These are phyloP conservation scores for Vipera latastei DNA, from an alignment of 2,797 vertebrate species.

Conservation along the genomic window DNA sequence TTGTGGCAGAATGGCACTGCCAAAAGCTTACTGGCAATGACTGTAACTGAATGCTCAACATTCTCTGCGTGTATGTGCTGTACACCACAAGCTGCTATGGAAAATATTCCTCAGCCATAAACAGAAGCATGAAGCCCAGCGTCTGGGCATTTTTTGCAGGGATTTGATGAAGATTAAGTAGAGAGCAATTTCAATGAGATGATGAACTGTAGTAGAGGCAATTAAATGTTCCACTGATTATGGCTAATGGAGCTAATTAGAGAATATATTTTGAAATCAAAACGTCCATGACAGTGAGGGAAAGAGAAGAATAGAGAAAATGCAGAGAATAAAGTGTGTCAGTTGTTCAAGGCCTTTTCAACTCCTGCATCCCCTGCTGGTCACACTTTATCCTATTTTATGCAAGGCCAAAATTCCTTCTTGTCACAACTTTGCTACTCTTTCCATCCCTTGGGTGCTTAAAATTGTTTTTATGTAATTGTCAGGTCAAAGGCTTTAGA, in stretches of 20 bases:
- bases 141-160: constrained; percentile 36
- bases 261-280: constrained; percentile 49
- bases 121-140: constrained; percentile 34
- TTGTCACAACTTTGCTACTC: background rate
- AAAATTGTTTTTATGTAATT: background rate
- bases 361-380: background rate
- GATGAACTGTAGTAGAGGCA: constrained; percentile 48
- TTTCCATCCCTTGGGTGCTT: no score
- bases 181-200: constrained; percentile 38
- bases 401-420: background rate
- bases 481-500: background rate
- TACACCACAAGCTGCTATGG: constrained; percentile 22
- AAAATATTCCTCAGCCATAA: constrained; percentile 45
- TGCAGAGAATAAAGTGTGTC: background rate
- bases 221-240: constrained; percentile 58
- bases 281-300: constrained; percentile 9
- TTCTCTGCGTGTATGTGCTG: constrained; percentile 45
- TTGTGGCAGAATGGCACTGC: constrained; percentile 37
- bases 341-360: background rate
- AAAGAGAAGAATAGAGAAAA: constrained; percentile 3
- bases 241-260: constrained; percentile 60
- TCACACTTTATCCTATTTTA: background rate
- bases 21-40: constrained; percentile 46
- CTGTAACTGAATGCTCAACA: constrained; percentile 40
- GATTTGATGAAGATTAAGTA: constrained; percentile 50